Base-by-base conservation (phyloP, 37 sponge, comb jelly and placozoan genomes). In the Haliclona indistincta region DNA sequence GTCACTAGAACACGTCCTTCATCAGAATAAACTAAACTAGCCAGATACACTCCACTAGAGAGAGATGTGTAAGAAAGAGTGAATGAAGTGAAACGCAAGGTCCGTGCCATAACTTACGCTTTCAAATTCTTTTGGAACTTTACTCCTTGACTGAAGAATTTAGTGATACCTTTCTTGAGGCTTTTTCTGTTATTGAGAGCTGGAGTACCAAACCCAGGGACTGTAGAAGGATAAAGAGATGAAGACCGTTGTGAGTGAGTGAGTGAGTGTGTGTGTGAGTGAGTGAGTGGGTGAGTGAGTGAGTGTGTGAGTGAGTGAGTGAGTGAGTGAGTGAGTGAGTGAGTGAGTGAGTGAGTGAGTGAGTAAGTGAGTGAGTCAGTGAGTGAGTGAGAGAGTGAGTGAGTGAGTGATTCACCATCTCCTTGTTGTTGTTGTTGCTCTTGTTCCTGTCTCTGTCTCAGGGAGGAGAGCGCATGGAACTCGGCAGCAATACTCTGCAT, bases 21-120 rank as follows among this genome's bases (percentile, higher is more conserved):
- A 62, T 77, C 78, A 1, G 87, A 70, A 56, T 91, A 82, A 38
- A 86, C 34, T 2, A 91, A 58, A 0, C 73, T 70, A 4, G 87
- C 74, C 28, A 91, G 44, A 43, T 82, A 91, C 41, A 91, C 71
- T 2, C 92, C 92, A 20, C 90, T 89, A 58, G 5, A 66, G 25
- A 28, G 1, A 67, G 20, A 38, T 67, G 13, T 20, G 6, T 25
- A 23, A 65, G 8, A 36, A 28, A 29, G 19, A 60, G 62, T 60
- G 25, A 10, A 28, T 28, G 29, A 36, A 22, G 7, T 13, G 19
- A 7, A 22, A 38, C 34, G 11, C 67, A 60, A 28, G 25, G 7
- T 38, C 3, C 53, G 37, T 58, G 38, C 51, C 8, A 10, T 62
- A 54, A 65, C 86, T 67, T 75, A 86, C 83, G 83, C 38, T 82